Evolutionary conservation across 1,140 invertebrate species (phyloP), one percentile per base, ranked within the genome.

Genomic region (Aethina tumida): DNA sequence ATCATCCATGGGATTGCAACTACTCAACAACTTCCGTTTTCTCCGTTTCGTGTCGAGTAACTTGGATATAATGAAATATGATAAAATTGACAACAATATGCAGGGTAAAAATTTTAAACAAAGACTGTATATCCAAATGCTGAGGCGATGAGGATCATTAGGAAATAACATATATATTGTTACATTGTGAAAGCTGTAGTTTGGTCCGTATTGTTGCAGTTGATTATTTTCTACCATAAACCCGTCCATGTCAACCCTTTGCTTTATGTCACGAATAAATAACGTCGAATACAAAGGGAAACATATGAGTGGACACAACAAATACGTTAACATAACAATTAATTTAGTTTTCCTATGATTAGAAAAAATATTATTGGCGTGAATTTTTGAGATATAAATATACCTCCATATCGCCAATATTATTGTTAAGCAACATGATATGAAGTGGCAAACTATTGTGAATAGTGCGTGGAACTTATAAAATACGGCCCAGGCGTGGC

Each of bases 321-420:
- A 53, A 56, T 89, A 93, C 0, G 87, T 83, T 8, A 75, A 70
- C 0, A 78, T 63, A 10, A 96, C 89, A 1, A 87, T 81, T 5
- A 75, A 52, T 2, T 75, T 63, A 0, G 83, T 85, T 14, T 75
- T 74, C 28, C 38, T 37, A 60, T 82, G 79, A 39, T 73, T 83
- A 50, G 87, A 92, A 74, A 82, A 84, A 21, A 79, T 72, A 20
- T 74, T 67, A 64, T 84, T 84, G 20, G 70, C 69, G 37, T 88
- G 81, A 0, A 86, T 82, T 59, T 76, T 74, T 0, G 74, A 80
- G 1, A 95, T 84, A 74, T 74, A 2, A 72, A 96, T 79, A 57
- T 90, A 96, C 4, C 92, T 70, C 85, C 93, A 97, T 3, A 96
- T 79, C 0, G 92, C 92, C 20, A 97, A 60, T 1, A 84, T 84